phyloP scores from a whole-genome alignment of 2,888 invertebrate genomes.

The Epinotia bilunana region DNA sequence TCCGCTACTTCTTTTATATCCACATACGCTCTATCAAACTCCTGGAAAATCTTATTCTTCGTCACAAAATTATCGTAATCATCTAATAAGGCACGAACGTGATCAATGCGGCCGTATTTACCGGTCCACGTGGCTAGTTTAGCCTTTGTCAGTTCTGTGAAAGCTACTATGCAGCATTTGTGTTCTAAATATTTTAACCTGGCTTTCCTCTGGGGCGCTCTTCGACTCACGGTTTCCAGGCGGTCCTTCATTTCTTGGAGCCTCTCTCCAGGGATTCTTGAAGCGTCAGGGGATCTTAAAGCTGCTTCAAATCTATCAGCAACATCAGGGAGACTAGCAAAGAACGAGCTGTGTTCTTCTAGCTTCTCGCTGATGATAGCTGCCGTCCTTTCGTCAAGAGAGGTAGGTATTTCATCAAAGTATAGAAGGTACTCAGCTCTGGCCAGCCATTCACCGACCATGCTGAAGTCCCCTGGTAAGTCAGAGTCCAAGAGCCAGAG shows the following conservation, averaged over 20 bases:
- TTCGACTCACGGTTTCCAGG: conserved; percentile 89
- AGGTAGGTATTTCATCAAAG: conserved; percentile 92
- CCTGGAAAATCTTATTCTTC: conserved; percentile 96
- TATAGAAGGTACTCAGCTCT: conserved; percentile 92
- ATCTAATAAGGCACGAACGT: conserved; percentile 92
- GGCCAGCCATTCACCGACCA: conserved; percentile 95
- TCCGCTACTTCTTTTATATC: conserved; percentile 97
- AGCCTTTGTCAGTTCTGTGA: conserved; percentile 94
- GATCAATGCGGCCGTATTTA: conserved; percentile 93
- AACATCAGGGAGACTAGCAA: conserved; percentile 91
- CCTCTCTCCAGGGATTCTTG: conserved; percentile 91
- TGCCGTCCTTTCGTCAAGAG: conserved; percentile 95
- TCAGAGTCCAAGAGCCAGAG: conserved; percentile 94
- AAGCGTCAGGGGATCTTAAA: conserved; percentile 87
- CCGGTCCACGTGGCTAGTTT: conserved; percentile 95
- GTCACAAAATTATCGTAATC: conserved; percentile 96
- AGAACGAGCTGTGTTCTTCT: conserved; percentile 95
- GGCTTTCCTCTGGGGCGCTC: conserved; percentile 92
- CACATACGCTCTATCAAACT: conserved; percentile 95
- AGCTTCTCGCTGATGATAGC: conserved; percentile 93
- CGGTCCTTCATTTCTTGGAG: conserved; percentile 92
- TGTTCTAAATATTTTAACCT: conserved; percentile 95
- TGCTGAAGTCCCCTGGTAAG: conserved; percentile 93
- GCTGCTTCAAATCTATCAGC: conserved; percentile 91
- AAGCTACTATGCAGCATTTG: conserved; percentile 96